Evolutionary conservation across 2,797 vertebrate genomes (phyloP).

Genomic region (Rhinogobio ventralis): DNA sequence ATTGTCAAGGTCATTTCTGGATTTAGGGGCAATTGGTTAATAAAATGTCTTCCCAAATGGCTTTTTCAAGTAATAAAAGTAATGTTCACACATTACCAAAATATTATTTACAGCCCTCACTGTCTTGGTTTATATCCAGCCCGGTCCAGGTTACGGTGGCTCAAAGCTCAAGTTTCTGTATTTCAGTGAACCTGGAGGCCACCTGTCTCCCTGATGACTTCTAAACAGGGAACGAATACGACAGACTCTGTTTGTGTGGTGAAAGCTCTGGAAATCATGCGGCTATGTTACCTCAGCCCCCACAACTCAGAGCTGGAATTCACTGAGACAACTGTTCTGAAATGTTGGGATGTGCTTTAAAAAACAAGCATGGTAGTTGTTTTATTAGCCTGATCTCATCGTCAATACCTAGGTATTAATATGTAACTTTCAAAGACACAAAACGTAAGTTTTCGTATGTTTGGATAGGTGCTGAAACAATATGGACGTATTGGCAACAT

Average conservation of each 20-base stretch:
- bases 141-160: constrained; percentile 54
- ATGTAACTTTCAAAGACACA: too few relatives aligned
- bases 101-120: neutral
- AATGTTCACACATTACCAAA: constrained; percentile 68
- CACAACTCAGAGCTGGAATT: constrained; percentile 45
- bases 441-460: too few relatives aligned
- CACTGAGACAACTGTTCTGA: neutral
- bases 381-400: too few relatives aligned
- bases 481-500: too few relatives aligned
- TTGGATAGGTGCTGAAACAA: too few relatives aligned
- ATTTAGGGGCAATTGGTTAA: constrained; percentile 73
- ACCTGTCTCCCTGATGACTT: constrained; percentile 46
- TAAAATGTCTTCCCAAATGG: constrained; percentile 72
- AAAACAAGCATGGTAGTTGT: neutral
- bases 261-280: constrained; percentile 40
- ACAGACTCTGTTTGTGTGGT: constrained; percentile 39
- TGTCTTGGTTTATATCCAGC: constrained; percentile 62
- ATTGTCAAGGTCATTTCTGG: constrained; percentile 73
- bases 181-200: constrained; percentile 12
- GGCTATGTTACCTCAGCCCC: constrained; percentile 39
- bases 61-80: constrained; percentile 68
- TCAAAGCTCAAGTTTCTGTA: constrained; percentile 38
- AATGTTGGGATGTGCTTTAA: neutral
- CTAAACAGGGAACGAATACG: constrained; percentile 31
- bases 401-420: too few relatives aligned